Base-by-base conservation (phyloP, 2,113 vertebrate genomes). In the Psilopsiagon aymara region DNA sequence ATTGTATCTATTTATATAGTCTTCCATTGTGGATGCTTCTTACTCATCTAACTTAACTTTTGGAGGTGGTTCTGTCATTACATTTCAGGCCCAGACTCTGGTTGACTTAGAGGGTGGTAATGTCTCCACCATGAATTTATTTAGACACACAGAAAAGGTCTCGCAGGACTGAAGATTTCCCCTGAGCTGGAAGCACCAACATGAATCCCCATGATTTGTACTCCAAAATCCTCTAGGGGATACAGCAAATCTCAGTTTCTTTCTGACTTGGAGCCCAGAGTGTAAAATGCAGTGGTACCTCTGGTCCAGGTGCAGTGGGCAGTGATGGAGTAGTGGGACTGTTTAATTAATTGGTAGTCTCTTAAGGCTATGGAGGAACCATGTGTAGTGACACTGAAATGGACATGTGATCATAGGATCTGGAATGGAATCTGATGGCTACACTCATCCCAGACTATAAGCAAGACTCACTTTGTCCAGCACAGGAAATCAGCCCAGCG, bases 381-480 rank as follows among this genome's bases (percentile, higher is more conserved):
- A 29, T 13, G 17, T 35, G 33, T 35, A 78, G 37, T 2, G 6
- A 55, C 20, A 35, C 18, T 16, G n/a, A 63, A 29, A 3, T 86
- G 69, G 35, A 81, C 81, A 94, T 12, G 7, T 11, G 14, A 39
- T 88, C 28, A 4, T 4, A 41, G 10, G 31, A 29, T 70, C 70
- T 74, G 17, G 66, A 71, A 24, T n/a, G 73, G 28, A 73, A 43
- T 77, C 20, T 75, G 47, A 46, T 68, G 69, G 8, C 46, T 81
- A 7, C 25, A 10, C 33, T 60, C 0, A 0, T 66, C 67, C 41
- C 47, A 44, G 57, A 16, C 31, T 27, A 17, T 10, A 5, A 51
- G 28, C 24, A 87, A 60, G n/a, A 24, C 33, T 53, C 1, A 1
- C 21, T 86, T 91, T 73, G 35, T 73, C 27, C 11, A 7, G 51